Evolutionary conservation across 2,888 invertebrate species (phyloP).

Genomic region (Leptothorax acervorum): DNA sequence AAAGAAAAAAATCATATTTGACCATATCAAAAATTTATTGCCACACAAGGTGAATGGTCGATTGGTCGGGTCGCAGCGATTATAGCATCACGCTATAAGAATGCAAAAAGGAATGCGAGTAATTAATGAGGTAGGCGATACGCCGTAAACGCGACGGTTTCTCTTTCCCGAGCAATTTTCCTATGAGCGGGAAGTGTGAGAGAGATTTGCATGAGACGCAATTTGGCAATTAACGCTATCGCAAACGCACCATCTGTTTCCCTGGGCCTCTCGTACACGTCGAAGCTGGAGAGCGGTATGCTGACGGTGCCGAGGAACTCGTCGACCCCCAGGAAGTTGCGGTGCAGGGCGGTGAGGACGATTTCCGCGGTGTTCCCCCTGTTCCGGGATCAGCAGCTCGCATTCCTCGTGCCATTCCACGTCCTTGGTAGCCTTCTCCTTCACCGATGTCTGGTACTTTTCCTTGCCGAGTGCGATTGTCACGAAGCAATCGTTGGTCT

Average conservation of each 20-base stretch:
- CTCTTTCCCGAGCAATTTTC: slow-evolving; percentile 16
- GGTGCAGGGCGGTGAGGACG: slow-evolving; percentile 94
- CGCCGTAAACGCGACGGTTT: slow-evolving; percentile 5
- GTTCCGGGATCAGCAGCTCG: slow-evolving; percentile 96
- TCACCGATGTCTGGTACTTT: slow-evolving; percentile 98
- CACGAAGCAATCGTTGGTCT: slow-evolving; percentile 97
- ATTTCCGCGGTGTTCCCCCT: slow-evolving; percentile 96
- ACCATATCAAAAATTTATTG: background rate
- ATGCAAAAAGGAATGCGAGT: background rate
- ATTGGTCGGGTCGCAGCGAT: background rate
- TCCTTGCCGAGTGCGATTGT: slow-evolving; percentile 98
- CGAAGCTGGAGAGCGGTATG: slow-evolving; percentile 95
- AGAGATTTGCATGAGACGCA: slow-evolving; percentile 29
- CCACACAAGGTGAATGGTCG: background rate
- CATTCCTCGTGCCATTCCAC: slow-evolving; percentile 99
- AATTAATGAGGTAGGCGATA: slow-evolving; percentile 28
- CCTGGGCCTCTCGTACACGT: slow-evolving; percentile 95
- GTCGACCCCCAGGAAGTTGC: slow-evolving; percentile 95
- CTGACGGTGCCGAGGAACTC: slow-evolving; percentile 96
- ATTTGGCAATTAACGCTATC: slow-evolving; percentile 16
- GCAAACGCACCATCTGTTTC: slow-evolving; percentile 90
- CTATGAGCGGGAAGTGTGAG: background rate
- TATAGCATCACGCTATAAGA: background rate
- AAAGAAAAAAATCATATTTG: background rate
- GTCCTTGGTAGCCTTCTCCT: slow-evolving; percentile 93